Percentiles rank a stretch among this genome's conserved stretches.
Conservation (phyloP, 2,888 invertebrate genomes). For the Parnassius glacialis region DNA sequence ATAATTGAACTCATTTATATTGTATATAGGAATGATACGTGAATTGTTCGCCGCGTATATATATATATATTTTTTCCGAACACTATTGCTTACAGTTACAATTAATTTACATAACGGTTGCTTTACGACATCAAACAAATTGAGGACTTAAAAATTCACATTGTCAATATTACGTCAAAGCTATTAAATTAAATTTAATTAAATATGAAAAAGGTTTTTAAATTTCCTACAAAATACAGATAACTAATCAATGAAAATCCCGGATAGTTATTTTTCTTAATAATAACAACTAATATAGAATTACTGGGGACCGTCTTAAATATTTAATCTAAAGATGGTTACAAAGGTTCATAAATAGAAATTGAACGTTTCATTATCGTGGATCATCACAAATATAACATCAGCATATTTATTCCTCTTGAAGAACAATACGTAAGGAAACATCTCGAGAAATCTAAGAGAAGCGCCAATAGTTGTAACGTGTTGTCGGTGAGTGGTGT, state of each 20-base stretch:
- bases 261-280: background rate
- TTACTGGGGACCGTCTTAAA: background rate
- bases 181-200: too few relatives aligned
- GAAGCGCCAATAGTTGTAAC: background rate
- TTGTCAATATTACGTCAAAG: too few relatives aligned
- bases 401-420: constrained; percentile 1
- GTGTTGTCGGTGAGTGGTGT: background rate
- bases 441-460: background rate
- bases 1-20: constrained; percentile 29
- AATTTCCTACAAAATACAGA: too few relatives aligned
- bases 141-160: too few relatives aligned
- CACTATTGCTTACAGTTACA: background rate
- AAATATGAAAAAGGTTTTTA: too few relatives aligned
- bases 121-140: too few relatives aligned
- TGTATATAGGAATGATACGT: constrained; percentile 25
- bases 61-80: background rate
- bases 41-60: constrained; percentile 1
- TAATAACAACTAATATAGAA: background rate
- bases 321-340: background rate
- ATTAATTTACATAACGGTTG: background rate
- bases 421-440: background rate
- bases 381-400: constrained; percentile 1
- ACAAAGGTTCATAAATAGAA: background rate
- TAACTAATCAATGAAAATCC: too few relatives aligned
- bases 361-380: background rate